These are phyloP conservation scores for Whitmania pigra DNA, from an alignment of 1,140 invertebrate species.

Conservation along the genomic window DNA sequence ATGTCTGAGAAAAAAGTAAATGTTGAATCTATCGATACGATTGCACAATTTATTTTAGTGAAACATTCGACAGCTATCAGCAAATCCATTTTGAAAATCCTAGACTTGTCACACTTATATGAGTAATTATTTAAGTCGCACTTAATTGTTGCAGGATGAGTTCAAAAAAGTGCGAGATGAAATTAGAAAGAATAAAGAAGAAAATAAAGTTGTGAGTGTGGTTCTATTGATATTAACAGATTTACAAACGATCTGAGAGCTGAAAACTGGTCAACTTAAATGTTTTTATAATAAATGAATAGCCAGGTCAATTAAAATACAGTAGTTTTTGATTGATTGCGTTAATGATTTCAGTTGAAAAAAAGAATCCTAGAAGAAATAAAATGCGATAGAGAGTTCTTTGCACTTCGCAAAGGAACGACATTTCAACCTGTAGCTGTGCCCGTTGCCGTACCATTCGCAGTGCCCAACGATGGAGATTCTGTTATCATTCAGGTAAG, in stretches of 20 bases:
- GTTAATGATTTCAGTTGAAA: not conserved
- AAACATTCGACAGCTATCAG: no score
- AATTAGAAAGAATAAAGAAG: not conserved
- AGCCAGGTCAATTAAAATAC: not conserved
- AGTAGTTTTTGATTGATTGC: not conserved
- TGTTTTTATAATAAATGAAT: not conserved
- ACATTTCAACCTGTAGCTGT: no score
- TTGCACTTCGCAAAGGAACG: no score
- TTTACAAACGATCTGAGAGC: not conserved
- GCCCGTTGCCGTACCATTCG: no score
- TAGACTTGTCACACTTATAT: not conserved
- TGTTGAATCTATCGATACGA: no score
- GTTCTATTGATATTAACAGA: not conserved
- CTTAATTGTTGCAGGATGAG: not conserved
- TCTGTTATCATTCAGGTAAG: no score
- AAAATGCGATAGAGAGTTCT: not conserved
- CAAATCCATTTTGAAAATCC: no score
- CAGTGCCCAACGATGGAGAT: no score
- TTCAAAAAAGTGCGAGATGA: not conserved
- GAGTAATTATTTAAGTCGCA: not conserved
- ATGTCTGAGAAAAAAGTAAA: no score
- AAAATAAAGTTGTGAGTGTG: not conserved
- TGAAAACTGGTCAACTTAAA: not conserved
- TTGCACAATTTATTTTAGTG: no score
- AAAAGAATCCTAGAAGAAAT: not conserved